A percentile compares a stretch with the other conserved stretches of the same genome.
phyloP scores from a whole-genome alignment of 1,140 invertebrate species.

The Heterodera schachtii region DNA sequence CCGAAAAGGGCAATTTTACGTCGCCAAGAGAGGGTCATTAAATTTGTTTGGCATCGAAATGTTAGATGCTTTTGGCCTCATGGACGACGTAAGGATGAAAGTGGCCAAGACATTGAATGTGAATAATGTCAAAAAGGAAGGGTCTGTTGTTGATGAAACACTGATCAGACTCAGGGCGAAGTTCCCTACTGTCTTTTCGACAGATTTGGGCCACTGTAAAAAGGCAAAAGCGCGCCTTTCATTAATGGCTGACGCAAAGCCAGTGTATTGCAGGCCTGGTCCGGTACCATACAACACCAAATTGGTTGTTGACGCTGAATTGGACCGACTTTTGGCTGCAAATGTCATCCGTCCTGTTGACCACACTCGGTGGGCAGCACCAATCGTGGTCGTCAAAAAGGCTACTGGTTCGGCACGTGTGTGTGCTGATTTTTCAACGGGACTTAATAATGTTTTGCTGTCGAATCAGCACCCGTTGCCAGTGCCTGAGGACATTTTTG shows the following conservation, averaged over 20 bases:
- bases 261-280: slow-evolving; percentile 45
- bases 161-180: slow-evolving; percentile 12
- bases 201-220: slow-evolving; percentile 20
- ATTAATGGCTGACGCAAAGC: slow-evolving; percentile 26
- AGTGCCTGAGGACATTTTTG: slow-evolving; percentile 58
- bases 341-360: slow-evolving; percentile 55
- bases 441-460: slow-evolving; percentile 54
- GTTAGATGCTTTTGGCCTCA: not conserved
- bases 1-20: too few relatives aligned
- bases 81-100: not conserved
- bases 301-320: slow-evolving; percentile 54
- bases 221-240: slow-evolving; percentile 32
- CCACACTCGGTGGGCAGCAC: slow-evolving; percentile 66
- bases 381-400: slow-evolving; percentile 48
- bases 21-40: too few relatives aligned
- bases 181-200: slow-evolving; percentile 27
- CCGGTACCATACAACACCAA: slow-evolving; percentile 52
- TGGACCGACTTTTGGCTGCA: slow-evolving; percentile 46
- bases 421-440: slow-evolving; percentile 29
- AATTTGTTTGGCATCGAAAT: not conserved
- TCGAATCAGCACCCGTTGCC: slow-evolving; percentile 52
- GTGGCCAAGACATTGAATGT: not conserved
- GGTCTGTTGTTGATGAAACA: not conserved
- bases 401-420: slow-evolving; percentile 7
- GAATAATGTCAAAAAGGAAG: not conserved